Conservation (phyloP, 2,113 vertebrate species). For the Dasyornis broadbenti region DNA sequence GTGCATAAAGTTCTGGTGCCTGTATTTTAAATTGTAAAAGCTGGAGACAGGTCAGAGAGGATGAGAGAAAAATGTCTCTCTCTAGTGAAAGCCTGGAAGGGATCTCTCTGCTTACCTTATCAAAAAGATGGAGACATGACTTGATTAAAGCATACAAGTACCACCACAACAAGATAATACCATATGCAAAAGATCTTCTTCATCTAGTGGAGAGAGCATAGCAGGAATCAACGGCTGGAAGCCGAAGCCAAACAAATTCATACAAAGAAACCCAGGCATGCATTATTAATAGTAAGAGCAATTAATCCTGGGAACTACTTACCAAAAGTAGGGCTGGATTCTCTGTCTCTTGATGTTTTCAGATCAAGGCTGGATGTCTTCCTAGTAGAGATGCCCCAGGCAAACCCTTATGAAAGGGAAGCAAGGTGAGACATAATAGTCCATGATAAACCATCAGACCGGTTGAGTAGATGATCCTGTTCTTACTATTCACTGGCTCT, state of each 20-base stretch:
- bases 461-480: conserved; percentile 14
- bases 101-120: conserved; percentile 32
- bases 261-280: conserved; percentile 49
- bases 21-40: background rate
- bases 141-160: conserved; percentile 29
- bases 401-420: conserved; percentile 31
- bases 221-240: conserved; percentile 39
- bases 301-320: conserved; percentile 61
- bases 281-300: conserved; percentile 55
- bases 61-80: conserved; percentile 38
- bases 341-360: conserved; percentile 53
- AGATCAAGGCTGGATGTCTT: conserved; percentile 53
- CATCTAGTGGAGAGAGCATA: conserved; percentile 22
- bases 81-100: conserved; percentile 35
- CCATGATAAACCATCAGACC: background rate
- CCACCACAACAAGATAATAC: conserved; percentile 36
- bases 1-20: background rate
- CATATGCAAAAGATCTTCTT: conserved; percentile 40
- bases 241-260: conserved; percentile 36
- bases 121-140: conserved; percentile 34
- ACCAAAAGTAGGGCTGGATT: conserved; percentile 40
- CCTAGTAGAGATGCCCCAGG: conserved; percentile 51
- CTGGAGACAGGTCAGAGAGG: conserved; percentile 40
- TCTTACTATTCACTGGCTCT: background rate
- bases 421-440: conserved; percentile 31